Evolutionary conservation across 2,113 vertebrate species (phyloP).

Genomic region (Hippoglossus stenolepis): DNA sequence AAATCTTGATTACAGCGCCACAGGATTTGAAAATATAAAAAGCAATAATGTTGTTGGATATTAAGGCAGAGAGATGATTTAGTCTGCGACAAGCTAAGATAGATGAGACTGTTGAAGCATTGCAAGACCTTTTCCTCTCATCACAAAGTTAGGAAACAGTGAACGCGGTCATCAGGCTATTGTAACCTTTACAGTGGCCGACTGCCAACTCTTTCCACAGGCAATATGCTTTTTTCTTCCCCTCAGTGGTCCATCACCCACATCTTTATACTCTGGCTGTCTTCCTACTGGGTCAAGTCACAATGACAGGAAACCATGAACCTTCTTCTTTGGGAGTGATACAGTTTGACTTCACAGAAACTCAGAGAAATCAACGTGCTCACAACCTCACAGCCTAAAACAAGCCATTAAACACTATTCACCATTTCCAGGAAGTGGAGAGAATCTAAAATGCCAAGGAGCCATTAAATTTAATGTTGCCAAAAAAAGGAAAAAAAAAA

Average conservation of each 20-base stretch:
- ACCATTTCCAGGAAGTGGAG: constrained; percentile 36
- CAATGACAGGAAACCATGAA: constrained; percentile 58
- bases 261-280: constrained; percentile 52
- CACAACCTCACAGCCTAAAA: constrained; percentile 32
- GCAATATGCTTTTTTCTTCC: background rate
- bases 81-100: constrained; percentile 3
- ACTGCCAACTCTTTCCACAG: constrained; percentile 62
- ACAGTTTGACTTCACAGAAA: constrained; percentile 12
- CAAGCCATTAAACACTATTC: constrained; percentile 25
- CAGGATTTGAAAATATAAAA: constrained; percentile 24
- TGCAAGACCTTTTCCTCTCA: constrained; percentile 47
- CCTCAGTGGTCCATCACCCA: constrained; percentile 48
- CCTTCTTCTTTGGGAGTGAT: constrained; percentile 31
- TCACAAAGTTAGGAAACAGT: constrained; percentile 59
- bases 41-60: background rate
- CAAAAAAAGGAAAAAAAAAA: constrained; percentile 17
- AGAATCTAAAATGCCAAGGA: constrained; percentile 34
- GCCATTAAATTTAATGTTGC: constrained; percentile 38
- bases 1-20: constrained; percentile 10
- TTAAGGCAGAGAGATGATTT: background rate
- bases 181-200: constrained; percentile 38
- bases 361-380: constrained; percentile 5
- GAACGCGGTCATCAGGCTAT: constrained; percentile 30
- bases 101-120: constrained; percentile 40
- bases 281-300: constrained; percentile 63